Evolutionary conservation across 2,113 vertebrate species (phyloP).

Genomic region (Pituophis catenifer): DNA sequence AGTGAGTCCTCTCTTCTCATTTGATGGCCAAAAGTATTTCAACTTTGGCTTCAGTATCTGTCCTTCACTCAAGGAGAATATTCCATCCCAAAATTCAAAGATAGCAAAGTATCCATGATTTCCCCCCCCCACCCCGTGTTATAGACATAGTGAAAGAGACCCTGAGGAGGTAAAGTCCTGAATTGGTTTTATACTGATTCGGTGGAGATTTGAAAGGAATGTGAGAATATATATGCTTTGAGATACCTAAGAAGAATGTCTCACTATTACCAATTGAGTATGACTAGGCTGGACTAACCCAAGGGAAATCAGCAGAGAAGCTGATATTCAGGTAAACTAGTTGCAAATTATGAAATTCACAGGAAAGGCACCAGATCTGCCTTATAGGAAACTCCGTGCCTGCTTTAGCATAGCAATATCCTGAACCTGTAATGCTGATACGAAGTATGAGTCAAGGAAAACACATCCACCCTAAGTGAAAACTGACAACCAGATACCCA

Average conservation of each 20-base stretch:
- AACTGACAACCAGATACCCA: not conserved
- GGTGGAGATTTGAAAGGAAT: not conserved
- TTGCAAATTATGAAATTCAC: not conserved
- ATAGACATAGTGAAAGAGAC: not conserved
- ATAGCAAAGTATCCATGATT: not conserved
- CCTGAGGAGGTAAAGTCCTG: not conserved
- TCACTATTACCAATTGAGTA: not conserved
- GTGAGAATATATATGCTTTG: not conserved
- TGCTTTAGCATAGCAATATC: not conserved
- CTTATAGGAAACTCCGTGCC: not conserved
- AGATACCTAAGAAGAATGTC: not conserved
- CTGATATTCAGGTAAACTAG: not conserved
- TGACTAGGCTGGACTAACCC: not conserved
- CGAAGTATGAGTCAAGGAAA: not conserved
- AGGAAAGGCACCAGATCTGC: not conserved
- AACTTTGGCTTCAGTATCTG: not conserved
- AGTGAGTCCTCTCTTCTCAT: not conserved
- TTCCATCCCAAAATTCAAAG: not conserved
- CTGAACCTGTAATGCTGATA: not conserved
- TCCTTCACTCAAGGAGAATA: not conserved
- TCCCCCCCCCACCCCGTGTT: not conserved
- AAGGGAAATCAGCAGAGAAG: not conserved
- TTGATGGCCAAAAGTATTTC: not conserved
- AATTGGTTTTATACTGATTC: not conserved
- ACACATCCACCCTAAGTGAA: not conserved